Conservation (phyloP, 2,113 vertebrate species). For the Thalassoma bifasciatum region DNA sequence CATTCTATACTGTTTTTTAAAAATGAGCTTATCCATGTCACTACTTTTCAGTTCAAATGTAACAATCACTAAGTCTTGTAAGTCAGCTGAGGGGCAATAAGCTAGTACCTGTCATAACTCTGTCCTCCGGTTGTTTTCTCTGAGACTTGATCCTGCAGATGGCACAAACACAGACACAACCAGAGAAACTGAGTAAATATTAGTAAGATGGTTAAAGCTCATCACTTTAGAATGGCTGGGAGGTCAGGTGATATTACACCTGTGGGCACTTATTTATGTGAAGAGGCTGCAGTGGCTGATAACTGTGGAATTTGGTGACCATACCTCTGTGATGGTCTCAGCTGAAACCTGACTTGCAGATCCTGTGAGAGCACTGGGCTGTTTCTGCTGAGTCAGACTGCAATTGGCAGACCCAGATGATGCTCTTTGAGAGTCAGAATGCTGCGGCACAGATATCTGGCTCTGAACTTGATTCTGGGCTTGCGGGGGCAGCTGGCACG, state of each 20-base stretch:
- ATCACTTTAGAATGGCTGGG: background rate
- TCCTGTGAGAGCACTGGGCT: slow-evolving; percentile 49
- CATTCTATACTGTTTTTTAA: background rate
- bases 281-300: background rate
- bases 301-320: background rate
- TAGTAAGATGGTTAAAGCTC: background rate
- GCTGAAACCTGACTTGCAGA: slow-evolving; percentile 51
- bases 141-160: slow-evolving; percentile 83
- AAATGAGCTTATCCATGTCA: background rate
- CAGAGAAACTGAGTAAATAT: slow-evolving; percentile 11
- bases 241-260: background rate
- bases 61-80: background rate
- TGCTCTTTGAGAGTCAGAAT: slow-evolving; percentile 77
- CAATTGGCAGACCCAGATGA: slow-evolving; percentile 64
- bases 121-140: slow-evolving; percentile 86
- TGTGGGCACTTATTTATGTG: background rate
- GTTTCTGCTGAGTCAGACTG: slow-evolving; percentile 78
- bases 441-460: slow-evolving; percentile 78
- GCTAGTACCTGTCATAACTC: slow-evolving; percentile 90
- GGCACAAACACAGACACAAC: slow-evolving; percentile 25
- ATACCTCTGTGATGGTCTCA: slow-evolving; percentile 75
- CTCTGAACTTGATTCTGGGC: slow-evolving; percentile 58
- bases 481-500: slow-evolving; percentile 60
- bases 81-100: background rate
- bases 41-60: background rate